Evolutionary conservation across 2,888 invertebrate genomes (phyloP).

Genomic region (Petrophora chlorosata): DNA sequence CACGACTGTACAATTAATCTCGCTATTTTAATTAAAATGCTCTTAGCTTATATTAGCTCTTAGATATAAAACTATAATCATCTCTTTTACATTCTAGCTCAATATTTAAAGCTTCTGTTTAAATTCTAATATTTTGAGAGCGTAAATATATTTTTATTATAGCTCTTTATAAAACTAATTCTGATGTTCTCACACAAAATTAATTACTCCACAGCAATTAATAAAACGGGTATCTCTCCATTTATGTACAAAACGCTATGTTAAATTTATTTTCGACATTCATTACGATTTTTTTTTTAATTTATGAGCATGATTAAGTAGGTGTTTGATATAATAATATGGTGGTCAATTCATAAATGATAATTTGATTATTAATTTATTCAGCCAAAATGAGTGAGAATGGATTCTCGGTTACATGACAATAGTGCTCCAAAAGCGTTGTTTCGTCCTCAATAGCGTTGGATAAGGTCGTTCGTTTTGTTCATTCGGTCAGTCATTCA

Average conservation of each 20-base stretch:
- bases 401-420: constrained; percentile 8
- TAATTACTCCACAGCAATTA: constrained; percentile 14
- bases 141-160: constrained; percentile 14
- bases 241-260: constrained; percentile 21
- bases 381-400: constrained; percentile 10
- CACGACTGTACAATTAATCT: neutral
- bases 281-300: constrained; percentile 20
- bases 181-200: constrained; percentile 14
- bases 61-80: no score
- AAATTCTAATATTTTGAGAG: neutral
- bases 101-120: constrained; percentile 10
- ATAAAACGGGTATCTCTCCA: constrained; percentile 16
- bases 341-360: constrained; percentile 41
- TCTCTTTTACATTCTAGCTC: neutral
- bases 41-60: no score
- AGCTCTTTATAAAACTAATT: constrained; percentile 12
- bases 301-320: constrained; percentile 19
- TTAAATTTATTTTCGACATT: constrained; percentile 24
- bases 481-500: constrained; percentile 57
- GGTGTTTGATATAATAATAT: constrained; percentile 27
- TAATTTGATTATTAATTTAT: constrained; percentile 34
- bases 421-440: constrained; percentile 11
- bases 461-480: constrained; percentile 55
- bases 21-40: neutral
- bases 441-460: constrained; percentile 18